Evolutionary conservation across 2,797 vertebrate species (phyloP).

Genomic region (Leontopithecus rosalia): DNA sequence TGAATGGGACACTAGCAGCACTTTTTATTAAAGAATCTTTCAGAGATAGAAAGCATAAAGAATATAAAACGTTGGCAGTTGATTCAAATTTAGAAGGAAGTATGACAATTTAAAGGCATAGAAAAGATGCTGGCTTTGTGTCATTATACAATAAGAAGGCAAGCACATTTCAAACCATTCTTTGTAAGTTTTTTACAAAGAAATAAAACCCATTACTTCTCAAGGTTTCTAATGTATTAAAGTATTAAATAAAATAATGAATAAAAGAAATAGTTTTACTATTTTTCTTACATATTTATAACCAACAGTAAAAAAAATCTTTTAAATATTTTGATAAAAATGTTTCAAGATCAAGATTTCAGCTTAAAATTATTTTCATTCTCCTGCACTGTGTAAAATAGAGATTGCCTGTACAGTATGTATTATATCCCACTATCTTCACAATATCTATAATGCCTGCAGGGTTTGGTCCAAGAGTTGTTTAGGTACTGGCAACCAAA

Average conservation of each 20-base stretch:
- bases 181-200: not conserved
- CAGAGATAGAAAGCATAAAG: not conserved
- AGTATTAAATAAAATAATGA: not conserved
- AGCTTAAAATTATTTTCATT: not conserved
- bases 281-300: not conserved
- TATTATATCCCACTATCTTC: not conserved
- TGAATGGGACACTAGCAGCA: not conserved
- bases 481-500: not conserved
- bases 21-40: not conserved
- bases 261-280: not conserved
- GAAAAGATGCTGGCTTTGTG: not conserved
- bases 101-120: not conserved
- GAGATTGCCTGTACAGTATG: not conserved
- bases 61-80: not conserved
- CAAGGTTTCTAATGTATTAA: not conserved
- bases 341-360: not conserved
- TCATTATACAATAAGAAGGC: not conserved
- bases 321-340: not conserved
- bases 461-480: not conserved
- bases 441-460: not conserved
- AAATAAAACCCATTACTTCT: not conserved
- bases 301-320: not conserved
- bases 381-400: not conserved
- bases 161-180: not conserved
- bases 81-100: not conserved